Evolutionary conservation across 2,113 vertebrate genomes (phyloP), one percentile per base, ranked within the genome.

Genomic region (Cynoglossus semilaevis): DNA sequence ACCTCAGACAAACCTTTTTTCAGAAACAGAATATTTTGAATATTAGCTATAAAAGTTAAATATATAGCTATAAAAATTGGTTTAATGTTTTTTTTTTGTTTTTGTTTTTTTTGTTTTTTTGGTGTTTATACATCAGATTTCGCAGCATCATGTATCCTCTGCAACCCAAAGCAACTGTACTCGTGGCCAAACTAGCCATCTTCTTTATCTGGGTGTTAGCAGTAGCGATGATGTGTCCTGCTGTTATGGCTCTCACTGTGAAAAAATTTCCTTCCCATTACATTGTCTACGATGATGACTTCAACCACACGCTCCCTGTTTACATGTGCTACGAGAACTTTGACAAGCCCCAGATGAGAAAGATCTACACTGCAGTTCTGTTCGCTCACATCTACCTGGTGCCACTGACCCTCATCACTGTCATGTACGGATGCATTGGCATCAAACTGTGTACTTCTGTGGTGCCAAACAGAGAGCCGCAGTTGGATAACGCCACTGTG

Each of bases 251-350:
- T 0, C 77, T 93, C 45, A 91, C 86, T 0, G 90, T 92, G 60
- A 80, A 84, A 18, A 66, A 72, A 38, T 79, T 91, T n/a, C 80
- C 89, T 35, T 71, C 77, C 49, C 89, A 90, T 75, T 89, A 85
- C 75, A 86, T 88, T 79, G 79, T 92, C 14, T 48, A 84, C 77
- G 68, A 85, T 9, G 46, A 80, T 1, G 79, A 91, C 54, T 82
- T 79, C 68, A 92, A 89, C 77, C 59, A 83, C 18, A 86, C 80
- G 0, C 67, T 85, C 56, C 86, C 90, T 0, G 67, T 91, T n/a
- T 91, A 89, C 76, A 81, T 77, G 35, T 93, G 92, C 82, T 92
- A 88, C 0, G 92, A 93, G 74, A 79, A 91, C 70, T 93, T 92
- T 80, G 60, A 88, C 10, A 84, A 89, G 41, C 86, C 84, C 0